phyloP scores from a whole-genome alignment of 2,797 vertebrate genomes.

The Simalia tracyae region DNA sequence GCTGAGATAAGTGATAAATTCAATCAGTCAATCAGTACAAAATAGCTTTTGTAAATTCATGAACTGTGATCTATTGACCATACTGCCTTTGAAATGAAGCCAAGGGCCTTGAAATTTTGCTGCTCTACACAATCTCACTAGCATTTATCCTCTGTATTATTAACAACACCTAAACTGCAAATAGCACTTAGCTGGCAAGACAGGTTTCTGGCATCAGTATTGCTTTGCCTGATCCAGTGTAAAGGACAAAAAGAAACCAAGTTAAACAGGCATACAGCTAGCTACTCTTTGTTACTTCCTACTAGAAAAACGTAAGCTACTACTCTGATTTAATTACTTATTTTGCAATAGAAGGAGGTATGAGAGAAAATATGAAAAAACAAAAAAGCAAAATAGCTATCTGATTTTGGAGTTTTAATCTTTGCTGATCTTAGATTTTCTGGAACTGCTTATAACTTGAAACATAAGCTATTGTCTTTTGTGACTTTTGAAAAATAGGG shows the following conservation, averaged over 20 bases:
- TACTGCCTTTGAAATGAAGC: neutral
- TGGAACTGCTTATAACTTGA: neutral
- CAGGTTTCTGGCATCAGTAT: neutral
- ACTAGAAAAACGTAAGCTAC: neutral
- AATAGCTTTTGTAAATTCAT: neutral
- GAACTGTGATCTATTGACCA: neutral
- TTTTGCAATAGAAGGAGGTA: neutral
- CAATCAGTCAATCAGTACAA: neutral
- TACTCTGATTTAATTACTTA: neutral
- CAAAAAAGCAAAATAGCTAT: neutral
- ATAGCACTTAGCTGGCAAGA: neutral
- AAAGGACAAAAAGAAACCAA: neutral
- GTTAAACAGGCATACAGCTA: neutral
- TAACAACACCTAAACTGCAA: neutral
- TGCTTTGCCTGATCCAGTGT: too few relatives aligned
- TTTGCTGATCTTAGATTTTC: neutral
- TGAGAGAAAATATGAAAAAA: neutral
- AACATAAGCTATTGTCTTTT: neutral
- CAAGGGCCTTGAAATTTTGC: neutral
- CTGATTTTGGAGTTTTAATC: neutral
- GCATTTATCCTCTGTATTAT: neutral
- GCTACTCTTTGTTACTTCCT: neutral
- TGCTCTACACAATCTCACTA: neutral
- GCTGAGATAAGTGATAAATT: neutral
- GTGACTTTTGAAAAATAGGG: neutral